phyloP scores from a whole-genome alignment of 2,888 invertebrate genomes.

The Limnephilus lunatus region DNA sequence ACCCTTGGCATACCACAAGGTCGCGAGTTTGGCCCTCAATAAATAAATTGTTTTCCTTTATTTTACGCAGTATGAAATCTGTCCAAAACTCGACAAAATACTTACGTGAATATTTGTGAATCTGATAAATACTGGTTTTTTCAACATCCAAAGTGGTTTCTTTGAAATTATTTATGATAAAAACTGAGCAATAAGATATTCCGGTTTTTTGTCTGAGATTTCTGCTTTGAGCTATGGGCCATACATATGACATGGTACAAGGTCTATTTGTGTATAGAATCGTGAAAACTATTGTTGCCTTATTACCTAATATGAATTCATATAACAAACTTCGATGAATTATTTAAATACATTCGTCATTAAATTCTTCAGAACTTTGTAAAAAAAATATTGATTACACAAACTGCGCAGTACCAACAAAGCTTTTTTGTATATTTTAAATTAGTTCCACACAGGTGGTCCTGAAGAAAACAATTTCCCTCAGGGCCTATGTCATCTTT shows the following conservation, averaged over 20 bases:
- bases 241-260: background rate
- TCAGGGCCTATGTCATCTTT: too few relatives aligned
- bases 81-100: background rate
- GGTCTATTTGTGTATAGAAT: background rate
- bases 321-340: too few relatives aligned
- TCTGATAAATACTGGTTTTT: background rate
- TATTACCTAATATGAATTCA: too few relatives aligned
- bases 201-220: background rate
- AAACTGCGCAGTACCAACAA: too few relatives aligned
- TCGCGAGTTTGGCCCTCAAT: background rate
- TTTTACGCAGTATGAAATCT: background rate
- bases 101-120: background rate
- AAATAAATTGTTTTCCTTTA: background rate
- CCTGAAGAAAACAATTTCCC: too few relatives aligned
- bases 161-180: background rate
- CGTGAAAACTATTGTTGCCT: background rate
- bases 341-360: too few relatives aligned
- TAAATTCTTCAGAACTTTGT: too few relatives aligned
- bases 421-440: too few relatives aligned
- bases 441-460: too few relatives aligned
- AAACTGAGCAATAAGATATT: background rate
- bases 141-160: background rate
- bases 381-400: too few relatives aligned
- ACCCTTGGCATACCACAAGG: background rate
- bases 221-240: background rate